These are phyloP conservation scores for Pseudolycoriella hygida DNA, from an alignment of 2,888 invertebrate genomes.

Conservation along the genomic window DNA sequence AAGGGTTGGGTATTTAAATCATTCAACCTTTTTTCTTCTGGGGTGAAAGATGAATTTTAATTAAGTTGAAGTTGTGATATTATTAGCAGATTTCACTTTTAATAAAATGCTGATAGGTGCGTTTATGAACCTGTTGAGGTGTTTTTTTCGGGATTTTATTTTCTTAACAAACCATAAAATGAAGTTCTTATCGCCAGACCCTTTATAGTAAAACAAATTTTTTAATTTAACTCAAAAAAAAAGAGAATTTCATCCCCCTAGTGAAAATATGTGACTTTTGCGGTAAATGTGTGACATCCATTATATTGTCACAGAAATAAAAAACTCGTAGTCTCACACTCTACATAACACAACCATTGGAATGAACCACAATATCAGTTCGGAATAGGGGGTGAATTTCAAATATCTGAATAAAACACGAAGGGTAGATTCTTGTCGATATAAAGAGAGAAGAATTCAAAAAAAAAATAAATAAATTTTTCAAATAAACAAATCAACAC, in stretches of 20 bases:
- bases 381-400: not conserved
- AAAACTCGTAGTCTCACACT: no score
- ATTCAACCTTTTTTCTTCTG: not conserved
- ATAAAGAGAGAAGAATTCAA: not conserved
- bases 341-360: no score
- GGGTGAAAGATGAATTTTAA: conserved; percentile 1
- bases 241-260: not conserved
- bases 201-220: no score
- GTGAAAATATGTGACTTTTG: not conserved
- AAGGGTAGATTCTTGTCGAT: not conserved
- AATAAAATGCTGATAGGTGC: no score
- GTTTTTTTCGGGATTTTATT: not conserved
- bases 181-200: no score
- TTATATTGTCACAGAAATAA: not conserved
- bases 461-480: not conserved
- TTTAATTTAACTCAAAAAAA: not conserved
- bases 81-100: no score
- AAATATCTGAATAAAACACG: not conserved
- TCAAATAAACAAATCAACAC: conserved; percentile 3
- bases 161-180: not conserved
- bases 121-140: not conserved
- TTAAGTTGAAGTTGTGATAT: not conserved
- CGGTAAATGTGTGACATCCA: not conserved
- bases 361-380: not conserved
- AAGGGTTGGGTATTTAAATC: not conserved